phyloP scores from a whole-genome alignment of 37 sponge, comb jelly and placozoan species.

The Geodia barretti region DNA sequence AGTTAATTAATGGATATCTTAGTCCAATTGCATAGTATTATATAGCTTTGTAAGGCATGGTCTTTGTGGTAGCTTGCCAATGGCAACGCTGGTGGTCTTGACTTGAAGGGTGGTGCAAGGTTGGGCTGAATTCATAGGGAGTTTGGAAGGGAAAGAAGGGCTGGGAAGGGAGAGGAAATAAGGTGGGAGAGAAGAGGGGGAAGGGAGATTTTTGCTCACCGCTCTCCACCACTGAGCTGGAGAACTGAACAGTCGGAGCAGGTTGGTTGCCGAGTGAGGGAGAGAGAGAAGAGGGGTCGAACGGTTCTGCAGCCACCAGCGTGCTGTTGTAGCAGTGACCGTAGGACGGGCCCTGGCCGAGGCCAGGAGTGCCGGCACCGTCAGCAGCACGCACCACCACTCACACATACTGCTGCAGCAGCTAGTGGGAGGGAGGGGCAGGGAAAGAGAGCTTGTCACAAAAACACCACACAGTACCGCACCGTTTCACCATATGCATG shows the following conservation, averaged over 20 bases:
- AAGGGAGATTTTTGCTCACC: conserved; percentile 11
- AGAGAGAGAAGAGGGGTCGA: not conserved
- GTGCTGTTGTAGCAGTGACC: conserved; percentile 48
- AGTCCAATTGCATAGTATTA: no score
- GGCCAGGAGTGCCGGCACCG: conserved; percentile 19
- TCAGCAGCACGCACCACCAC: conserved; percentile 9
- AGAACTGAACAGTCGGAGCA: conserved; percentile 11
- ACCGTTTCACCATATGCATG: no score
- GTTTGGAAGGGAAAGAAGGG: not conserved
- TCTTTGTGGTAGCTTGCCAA: no score
- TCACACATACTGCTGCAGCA: not conserved
- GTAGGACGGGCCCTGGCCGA: conserved; percentile 18
- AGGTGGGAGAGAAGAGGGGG: not conserved
- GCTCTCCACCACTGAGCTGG: conserved; percentile 51
- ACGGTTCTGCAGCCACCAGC: conserved; percentile 15
- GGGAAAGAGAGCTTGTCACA: not conserved
- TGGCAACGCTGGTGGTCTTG: no score
- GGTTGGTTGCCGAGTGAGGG: not conserved
- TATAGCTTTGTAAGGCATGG: no score
- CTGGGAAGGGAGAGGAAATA: not conserved
- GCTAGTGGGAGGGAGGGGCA: not conserved
- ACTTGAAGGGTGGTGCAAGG: no score
- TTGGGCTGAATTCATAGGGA: not conserved
- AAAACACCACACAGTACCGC: no score
- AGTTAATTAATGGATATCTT: not conserved